Evolutionary conservation across 2,113 vertebrate genomes (phyloP), one percentile per base, ranked within the genome.

Genomic region (Etheostoma spectabile): DNA sequence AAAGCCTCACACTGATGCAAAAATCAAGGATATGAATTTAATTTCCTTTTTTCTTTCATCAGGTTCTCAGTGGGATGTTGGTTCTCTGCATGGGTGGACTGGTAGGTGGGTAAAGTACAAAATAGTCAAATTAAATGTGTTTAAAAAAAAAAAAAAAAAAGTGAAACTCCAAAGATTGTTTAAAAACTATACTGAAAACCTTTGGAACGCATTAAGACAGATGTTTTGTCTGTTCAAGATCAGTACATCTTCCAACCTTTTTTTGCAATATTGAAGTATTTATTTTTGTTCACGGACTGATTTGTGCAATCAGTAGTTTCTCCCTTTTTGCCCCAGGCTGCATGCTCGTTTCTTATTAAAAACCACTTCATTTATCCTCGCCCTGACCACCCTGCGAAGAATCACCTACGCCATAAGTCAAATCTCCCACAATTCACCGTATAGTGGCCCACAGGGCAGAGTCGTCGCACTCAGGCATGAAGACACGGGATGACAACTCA

Each of bases 401-500:
- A 77, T 68, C 65, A 30, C 51, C 59, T 57, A 33, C 27, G 56
- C 75, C 52, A 10, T 68, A 70, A 79, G 60, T 66, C 16, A 13
- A 48, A 19, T 72, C 77, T 42, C 14, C 74, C 64, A n/a, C 51
- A 56, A 16, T 59, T 74, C 66, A 79, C 38, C 75, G 61, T 19
- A 55, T 63, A 38, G 73, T 21, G 70, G 79, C 73, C 84, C 70
- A 2, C 52, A 0, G 77, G 77, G 81, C 70, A 33, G 49, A 3
- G 68, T 24, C 67, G 74, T 52, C 48, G 75, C 82, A 87, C 68
- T 89, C 60, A 88, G 69, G 82, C 80, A 60, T 91, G 91, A 92
- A 89, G 82, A 30, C 72, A 56, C 74, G 61, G 71, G 35, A 75
- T 55, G 78, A 90, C 88, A 80, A 91, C 82, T 91, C 89, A 83